Percentiles rank a stretch among this genome's conserved stretches.
Evolutionary conservation across 2,113 vertebrate species (phyloP).

Genomic region (Orycteropus afer): DNA sequence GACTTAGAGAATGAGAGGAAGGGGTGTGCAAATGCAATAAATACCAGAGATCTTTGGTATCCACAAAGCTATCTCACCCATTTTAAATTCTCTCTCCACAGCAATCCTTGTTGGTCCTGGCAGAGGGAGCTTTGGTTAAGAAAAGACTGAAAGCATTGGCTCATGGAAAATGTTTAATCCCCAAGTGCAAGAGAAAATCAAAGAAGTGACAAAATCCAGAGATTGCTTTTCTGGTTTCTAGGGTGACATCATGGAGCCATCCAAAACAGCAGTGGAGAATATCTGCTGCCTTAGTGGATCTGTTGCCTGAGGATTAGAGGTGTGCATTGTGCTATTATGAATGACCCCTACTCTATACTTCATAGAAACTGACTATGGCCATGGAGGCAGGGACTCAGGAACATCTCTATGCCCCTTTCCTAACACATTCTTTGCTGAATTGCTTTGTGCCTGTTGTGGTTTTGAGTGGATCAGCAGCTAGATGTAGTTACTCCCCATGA

Average conservation of each 20-base stretch:
- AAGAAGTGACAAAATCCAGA: not conserved
- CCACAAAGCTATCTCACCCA: not conserved
- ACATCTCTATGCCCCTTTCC: not conserved
- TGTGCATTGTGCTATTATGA: not conserved
- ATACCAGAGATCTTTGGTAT: not conserved
- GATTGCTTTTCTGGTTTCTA: conserved; percentile 49
- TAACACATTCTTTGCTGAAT: not conserved
- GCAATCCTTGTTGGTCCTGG: not conserved
- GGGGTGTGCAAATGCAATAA: not conserved
- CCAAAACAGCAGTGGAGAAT: not conserved
- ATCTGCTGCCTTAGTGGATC: not conserved
- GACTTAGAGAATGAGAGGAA: not conserved
- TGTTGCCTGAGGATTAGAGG: not conserved
- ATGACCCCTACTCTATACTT: not conserved
- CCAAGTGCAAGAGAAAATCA: conserved; percentile 3
- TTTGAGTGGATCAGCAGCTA: too few species aligned
- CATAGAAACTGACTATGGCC: not conserved
- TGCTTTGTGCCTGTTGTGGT: too few species aligned
- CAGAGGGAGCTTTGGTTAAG: conserved; percentile 20
- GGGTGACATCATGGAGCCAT: not conserved
- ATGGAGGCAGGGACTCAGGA: not conserved
- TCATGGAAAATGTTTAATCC: not conserved
- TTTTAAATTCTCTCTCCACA: conserved; percentile 11
- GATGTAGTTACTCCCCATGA: too few species aligned
- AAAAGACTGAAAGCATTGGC: not conserved